Percentiles rank a stretch among this genome's conserved stretches.
These are phyloP conservation scores for Tethya wilhelma DNA, from an alignment of 37 sponge, comb jelly and placozoan genomes.

Conservation along the genomic window DNA sequence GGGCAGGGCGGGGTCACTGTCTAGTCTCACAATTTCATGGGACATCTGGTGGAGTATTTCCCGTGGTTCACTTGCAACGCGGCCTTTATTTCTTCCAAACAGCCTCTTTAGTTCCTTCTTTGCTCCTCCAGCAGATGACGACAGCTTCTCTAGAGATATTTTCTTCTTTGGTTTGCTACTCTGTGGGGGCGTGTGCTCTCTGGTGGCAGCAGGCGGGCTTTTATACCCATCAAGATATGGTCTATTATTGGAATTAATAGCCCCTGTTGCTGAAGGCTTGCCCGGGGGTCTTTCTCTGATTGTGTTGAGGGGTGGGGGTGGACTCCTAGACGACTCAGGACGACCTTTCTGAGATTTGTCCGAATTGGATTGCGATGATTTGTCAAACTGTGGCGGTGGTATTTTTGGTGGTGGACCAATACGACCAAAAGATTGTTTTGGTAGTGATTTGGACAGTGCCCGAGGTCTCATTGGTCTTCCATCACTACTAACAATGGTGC, in stretches of 20 bases:
- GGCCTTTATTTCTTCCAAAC: neutral
- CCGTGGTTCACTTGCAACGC: too few relatives aligned
- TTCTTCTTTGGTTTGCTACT: neutral
- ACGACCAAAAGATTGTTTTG: neutral
- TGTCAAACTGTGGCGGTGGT: neutral
- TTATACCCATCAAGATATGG: neutral
- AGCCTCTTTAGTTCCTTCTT: neutral
- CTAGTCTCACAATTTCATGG: too few relatives aligned
- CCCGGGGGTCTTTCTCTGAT: too few relatives aligned
- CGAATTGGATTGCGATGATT: neutral
- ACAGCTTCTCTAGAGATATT: neutral
- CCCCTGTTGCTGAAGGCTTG: neutral
- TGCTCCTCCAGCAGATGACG: neutral
- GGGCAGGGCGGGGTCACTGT: too few relatives aligned
- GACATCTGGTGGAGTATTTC: too few relatives aligned
- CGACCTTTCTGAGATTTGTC: neutral
- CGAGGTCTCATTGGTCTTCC: too few relatives aligned
- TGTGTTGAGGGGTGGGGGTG: too few relatives aligned
- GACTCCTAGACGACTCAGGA: neutral
- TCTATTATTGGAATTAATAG: too few relatives aligned
- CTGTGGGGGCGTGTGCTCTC: neutral
- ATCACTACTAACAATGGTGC: neutral
- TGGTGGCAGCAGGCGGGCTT: neutral
- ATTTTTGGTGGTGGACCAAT: neutral
- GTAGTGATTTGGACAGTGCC: neutral